Base-by-base conservation (phyloP, 2,797 vertebrate genomes). In the Pipistrellus nathusii region DNA sequence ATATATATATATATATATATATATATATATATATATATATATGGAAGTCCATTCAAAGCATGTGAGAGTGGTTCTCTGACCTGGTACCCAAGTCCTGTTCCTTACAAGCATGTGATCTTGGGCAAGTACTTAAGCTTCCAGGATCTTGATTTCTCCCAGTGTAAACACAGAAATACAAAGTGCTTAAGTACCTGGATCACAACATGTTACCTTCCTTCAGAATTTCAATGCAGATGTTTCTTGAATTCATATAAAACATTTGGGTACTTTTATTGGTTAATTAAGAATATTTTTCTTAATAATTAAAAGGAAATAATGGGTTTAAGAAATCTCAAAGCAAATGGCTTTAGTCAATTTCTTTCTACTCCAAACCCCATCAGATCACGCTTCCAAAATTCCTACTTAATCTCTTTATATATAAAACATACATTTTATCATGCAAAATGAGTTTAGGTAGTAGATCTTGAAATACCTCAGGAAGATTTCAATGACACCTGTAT, bases 211-310 rank as follows among this genome's bases (percentile, higher is more conserved):
- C 5, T 48, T 62, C 13, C 13, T 81, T 93, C 57, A 81, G 13
- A 94, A 85, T n/a, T 93, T 72, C 55, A 87, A 15, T 46, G 12
- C 55, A 62, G 77, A n/a, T 66, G 10, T 59, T 88, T 80, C 46
- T 46, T 48, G 18, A 12, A 76, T 75, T 95, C 27, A 35, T 62
- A 72, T n/a, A 92, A 88, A 25, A 12, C 51, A 75, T 2, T 88
- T 86, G 44, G 32, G 17, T 2, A 4, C 72, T 51, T 84, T 66
- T 66, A 80, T 4, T 90, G n/a, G 85, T 62, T 48, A 68, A 3
- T 62, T 90, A 21, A 82, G 87, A 85, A 51, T 85, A 82, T 46
- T 91, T 93, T 91, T 76, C 82, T 90, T 72, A 59, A 41, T 71
- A 85, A 48, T 38, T 57, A 68, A 90, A 89, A 80, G 1, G 21